A percentile compares a stretch with the other conserved stretches of the same genome.
Conservation (phyloP, 2,888 invertebrate species). For the Drosophila setosimentum region DNA sequence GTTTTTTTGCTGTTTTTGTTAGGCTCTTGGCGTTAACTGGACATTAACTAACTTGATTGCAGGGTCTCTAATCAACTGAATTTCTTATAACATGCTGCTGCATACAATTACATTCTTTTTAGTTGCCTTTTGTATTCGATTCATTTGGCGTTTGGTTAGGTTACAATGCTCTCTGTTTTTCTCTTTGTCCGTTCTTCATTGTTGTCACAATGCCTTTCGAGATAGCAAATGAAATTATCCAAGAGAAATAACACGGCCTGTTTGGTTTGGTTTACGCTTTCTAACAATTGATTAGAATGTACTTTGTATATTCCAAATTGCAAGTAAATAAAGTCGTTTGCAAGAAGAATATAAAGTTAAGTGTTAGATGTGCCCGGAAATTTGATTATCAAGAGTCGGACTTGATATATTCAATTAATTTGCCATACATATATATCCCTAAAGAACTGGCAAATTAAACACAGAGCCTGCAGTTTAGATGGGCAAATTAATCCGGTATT, state of each 20-base stretch:
- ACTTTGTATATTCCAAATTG: conserved; percentile 31
- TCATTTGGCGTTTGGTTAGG: conserved; percentile 23
- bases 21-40: conserved; percentile 62
- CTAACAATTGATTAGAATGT: conserved; percentile 52
- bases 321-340: conserved; percentile 27
- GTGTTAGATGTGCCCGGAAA: conserved; percentile 37
- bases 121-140: conserved; percentile 31
- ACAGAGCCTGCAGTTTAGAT: conserved; percentile 10
- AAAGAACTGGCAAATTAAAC: conserved; percentile 24
- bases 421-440: conserved; percentile 1
- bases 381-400: conserved; percentile 25
- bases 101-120: conserved; percentile 38
- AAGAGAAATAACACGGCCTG: conserved; percentile 45
- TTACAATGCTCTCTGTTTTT: conserved; percentile 2
- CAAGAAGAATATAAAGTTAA: conserved; percentile 24
- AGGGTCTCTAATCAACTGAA: conserved; percentile 39
- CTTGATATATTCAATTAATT: conserved; percentile 18
- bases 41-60: conserved; percentile 70
- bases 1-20: conserved; percentile 1
- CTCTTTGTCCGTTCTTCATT: conserved; percentile 29
- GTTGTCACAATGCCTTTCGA: conserved; percentile 43
- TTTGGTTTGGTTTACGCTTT: conserved; percentile 26
- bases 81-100: conserved; percentile 26
- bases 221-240: conserved; percentile 58
- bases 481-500: conserved; percentile 31